Percentiles rank a stretch among this genome's conserved stretches.
Conservation (phyloP, 2,797 vertebrate species). For the Rhadinocentrus ornatus region DNA sequence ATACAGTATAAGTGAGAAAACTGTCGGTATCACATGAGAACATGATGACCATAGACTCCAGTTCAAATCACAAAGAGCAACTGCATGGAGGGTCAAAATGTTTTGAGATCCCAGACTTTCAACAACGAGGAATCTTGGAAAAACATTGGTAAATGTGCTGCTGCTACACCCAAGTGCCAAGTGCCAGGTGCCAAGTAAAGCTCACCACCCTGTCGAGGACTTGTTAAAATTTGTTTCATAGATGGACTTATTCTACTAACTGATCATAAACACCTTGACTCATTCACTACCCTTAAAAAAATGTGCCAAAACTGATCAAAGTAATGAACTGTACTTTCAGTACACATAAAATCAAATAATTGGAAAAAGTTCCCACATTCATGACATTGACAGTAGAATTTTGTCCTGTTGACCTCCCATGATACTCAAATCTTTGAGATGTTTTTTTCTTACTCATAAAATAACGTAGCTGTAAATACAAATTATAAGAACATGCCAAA, state of each 20-base stretch:
- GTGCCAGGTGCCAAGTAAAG: neutral
- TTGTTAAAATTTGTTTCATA: neutral
- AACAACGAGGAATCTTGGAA: neutral
- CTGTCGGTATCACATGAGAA: neutral
- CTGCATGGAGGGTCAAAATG: neutral
- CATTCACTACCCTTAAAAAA: too few relatives aligned
- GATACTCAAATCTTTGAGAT: too few relatives aligned
- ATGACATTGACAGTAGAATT: neutral
- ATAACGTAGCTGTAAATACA: neutral
- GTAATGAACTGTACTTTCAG: too few relatives aligned
- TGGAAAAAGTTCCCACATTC: neutral
- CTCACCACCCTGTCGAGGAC: neutral
- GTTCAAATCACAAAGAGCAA: neutral
- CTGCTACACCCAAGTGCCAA: too few relatives aligned
- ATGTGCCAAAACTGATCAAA: neutral
- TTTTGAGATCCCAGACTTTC: neutral
- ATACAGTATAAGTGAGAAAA: conserved; percentile 9
- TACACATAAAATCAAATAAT: neutral
- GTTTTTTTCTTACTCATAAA: too few relatives aligned
- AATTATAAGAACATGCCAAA: neutral
- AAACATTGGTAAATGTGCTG: neutral
- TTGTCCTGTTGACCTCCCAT: neutral
- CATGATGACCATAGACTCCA: neutral
- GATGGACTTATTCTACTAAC: neutral
- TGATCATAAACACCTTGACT: neutral